Evolutionary conservation across 2,113 vertebrate species (phyloP), one percentile per base, ranked within the genome.

Genomic region (Pelmatolapia mariae): DNA sequence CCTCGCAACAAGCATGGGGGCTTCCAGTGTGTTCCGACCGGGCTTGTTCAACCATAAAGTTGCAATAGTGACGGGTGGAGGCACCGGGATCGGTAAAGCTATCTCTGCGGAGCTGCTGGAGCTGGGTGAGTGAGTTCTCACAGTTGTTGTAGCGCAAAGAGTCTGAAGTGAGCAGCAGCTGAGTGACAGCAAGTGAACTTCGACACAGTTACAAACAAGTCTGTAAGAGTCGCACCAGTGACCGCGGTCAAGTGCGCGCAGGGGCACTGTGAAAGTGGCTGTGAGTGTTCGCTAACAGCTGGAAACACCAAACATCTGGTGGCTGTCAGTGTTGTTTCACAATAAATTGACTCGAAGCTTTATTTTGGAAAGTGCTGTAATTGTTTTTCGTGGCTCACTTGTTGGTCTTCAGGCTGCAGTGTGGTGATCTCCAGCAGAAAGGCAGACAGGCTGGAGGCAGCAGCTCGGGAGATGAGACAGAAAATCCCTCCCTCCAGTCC

Each of bases 401-500:
- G 36, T 36, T 29, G 83, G 5, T 63, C 22, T 56, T 24, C 90
- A 99, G 98, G 97, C 31, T 98, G 98, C 94, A 97, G 12, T 88
- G 98, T 99, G 93, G 97, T 99, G 56, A 98, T 98, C 88, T 97
- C 98, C 2, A 98, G 98, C 61, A 96, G 98, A 76, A 98, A 98
- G 54, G 56, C 96, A 11, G 97, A 97, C 63, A 93, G 94, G 90
- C 89, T 99, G 92, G 94, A 97, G 92, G 90, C 95, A 16, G 93
- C 97, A 13, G 97, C 97, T 13, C 90, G 95, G 31, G 97, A 98
- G 52, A 95, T 99, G 86, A 95, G 92, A 16, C 68, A 87, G 4
- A 92, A 45, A 19, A 96, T 98, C 85, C 91, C 96, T 52, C 50
- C 93, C 2, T 56, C 83, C 38, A 96, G 83, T 84, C 81, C 94